phyloP scores from a whole-genome alignment of 2,888 invertebrate species.

The Biston stratarius region DNA sequence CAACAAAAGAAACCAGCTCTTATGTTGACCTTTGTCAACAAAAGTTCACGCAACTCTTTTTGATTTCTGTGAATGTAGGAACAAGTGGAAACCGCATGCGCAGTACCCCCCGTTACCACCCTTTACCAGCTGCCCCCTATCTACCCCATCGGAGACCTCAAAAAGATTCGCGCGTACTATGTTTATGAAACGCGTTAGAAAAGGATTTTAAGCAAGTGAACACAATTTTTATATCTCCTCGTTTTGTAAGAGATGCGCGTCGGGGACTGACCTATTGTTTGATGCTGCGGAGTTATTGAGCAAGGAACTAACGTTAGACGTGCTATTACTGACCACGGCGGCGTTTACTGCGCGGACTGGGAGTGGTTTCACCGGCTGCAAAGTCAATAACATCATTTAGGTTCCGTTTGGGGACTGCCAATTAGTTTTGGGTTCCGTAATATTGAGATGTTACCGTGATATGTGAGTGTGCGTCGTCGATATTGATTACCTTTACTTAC shows the following conservation, averaged over 20 bases:
- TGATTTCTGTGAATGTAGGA: too few species aligned
- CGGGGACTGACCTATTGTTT: slow-evolving; percentile 81
- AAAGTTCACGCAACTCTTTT: too few species aligned
- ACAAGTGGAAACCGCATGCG: too few species aligned
- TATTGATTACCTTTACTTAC: too few species aligned
- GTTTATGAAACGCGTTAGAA: too few species aligned
- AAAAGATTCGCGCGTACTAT: too few species aligned
- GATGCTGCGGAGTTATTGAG: slow-evolving; percentile 85
- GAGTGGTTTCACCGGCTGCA: slow-evolving; percentile 94
- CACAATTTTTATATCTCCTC: slow-evolving; percentile 38
- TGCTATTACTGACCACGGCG: slow-evolving; percentile 76
- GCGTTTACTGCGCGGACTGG: slow-evolving; percentile 90
- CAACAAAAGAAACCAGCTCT: too few species aligned
- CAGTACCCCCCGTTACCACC: too few species aligned
- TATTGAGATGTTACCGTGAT: slow-evolving; percentile 27
- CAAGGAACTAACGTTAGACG: slow-evolving; percentile 86
- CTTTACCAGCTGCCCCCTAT: too few species aligned
- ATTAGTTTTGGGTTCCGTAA: slow-evolving; percentile 45
- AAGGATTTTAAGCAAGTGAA: background rate
- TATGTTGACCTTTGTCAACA: too few species aligned
- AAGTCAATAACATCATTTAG: slow-evolving; percentile 63
- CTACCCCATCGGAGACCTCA: too few species aligned
- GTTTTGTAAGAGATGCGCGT: slow-evolving; percentile 54
- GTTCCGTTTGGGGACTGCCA: slow-evolving; percentile 28
- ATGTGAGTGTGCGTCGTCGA: too few species aligned